phyloP scores from a whole-genome alignment of 2,113 vertebrate genomes.

The Brienomyrus longianalis region DNA sequence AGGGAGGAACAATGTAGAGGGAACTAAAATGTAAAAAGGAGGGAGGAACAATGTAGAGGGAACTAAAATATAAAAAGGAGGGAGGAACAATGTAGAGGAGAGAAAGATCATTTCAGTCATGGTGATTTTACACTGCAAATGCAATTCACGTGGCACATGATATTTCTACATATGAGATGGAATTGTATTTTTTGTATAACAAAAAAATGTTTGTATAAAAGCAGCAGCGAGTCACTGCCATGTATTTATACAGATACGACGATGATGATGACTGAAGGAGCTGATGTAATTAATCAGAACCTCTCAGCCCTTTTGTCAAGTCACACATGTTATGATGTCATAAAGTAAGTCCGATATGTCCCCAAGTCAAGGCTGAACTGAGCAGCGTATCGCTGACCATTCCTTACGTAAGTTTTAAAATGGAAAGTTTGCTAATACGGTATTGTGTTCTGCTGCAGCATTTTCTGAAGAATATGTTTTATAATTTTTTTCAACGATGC shows the following conservation, averaged over 20 bases:
- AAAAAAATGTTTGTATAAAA: background rate
- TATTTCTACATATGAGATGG: background rate
- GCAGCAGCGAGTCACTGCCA: background rate
- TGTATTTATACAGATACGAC: background rate
- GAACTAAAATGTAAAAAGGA: background rate
- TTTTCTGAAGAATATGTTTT: background rate
- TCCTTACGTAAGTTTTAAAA: background rate
- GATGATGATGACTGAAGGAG: background rate
- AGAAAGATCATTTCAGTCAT: background rate
- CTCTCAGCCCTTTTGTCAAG: background rate
- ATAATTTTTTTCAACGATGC: background rate
- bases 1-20: background rate
- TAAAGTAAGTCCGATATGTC: background rate
- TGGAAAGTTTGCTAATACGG: background rate
- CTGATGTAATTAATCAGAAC: background rate
- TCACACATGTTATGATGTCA: background rate
- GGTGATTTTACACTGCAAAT: background rate
- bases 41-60: background rate
- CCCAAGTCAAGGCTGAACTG: background rate
- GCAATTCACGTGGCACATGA: background rate
- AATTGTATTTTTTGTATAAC: background rate
- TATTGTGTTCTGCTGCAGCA: background rate
- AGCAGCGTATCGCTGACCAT: background rate
- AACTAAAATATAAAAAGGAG: background rate
- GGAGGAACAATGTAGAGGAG: background rate